Conservation (phyloP, 2,113 vertebrate genomes). For the Gymnobelideus leadbeateri region DNA sequence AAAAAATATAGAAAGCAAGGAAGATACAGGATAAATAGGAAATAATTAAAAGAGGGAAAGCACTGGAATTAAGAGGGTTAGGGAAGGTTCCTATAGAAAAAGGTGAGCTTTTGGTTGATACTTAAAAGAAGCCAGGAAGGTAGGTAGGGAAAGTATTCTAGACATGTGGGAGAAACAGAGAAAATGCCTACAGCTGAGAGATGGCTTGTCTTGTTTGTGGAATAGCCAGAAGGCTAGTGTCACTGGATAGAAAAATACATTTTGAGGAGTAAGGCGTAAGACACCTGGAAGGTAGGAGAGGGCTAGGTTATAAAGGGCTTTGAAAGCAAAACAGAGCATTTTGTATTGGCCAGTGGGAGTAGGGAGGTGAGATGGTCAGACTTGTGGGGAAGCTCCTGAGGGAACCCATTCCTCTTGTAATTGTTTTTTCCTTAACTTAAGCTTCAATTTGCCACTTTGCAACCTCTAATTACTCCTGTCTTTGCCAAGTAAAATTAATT, state of each 20-base stretch:
- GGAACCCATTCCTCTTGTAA: not conserved
- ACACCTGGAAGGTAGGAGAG: not conserved
- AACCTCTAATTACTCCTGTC: not conserved
- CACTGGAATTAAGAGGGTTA: not conserved
- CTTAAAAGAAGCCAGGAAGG: not conserved
- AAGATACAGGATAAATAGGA: not conserved
- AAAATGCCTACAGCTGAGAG: not conserved
- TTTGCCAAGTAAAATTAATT: not conserved
- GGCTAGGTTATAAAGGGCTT: not conserved
- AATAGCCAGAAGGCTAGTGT: not conserved
- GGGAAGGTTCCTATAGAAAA: not conserved
- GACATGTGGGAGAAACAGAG: not conserved
- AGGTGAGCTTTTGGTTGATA: not conserved
- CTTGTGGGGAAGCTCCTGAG: not conserved
- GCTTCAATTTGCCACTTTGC: not conserved
- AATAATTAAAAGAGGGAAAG: not conserved
- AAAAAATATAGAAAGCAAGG: not conserved
- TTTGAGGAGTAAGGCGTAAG: not conserved
- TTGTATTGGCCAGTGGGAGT: not conserved
- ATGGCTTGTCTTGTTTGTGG: not conserved
- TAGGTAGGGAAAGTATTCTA: not conserved
- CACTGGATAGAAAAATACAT: not conserved
- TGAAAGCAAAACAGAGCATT: not conserved
- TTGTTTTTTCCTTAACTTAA: not conserved
- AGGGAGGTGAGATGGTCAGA: not conserved